phyloP scores from a whole-genome alignment of 2,797 vertebrate species.

The Hipposideros larvatus region DNA sequence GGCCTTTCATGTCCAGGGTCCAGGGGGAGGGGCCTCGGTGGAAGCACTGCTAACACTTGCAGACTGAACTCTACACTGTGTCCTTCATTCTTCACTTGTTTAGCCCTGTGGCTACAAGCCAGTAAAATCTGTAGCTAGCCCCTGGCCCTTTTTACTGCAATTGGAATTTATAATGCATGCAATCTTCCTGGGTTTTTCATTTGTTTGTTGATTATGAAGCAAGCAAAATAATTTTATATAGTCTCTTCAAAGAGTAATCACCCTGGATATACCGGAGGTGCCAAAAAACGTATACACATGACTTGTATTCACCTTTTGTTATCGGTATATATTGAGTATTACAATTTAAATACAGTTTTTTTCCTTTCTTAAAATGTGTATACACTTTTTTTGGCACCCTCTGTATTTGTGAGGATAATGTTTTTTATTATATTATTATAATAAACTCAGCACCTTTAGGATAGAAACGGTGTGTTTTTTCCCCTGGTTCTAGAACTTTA shows the following conservation, averaged over 20 bases:
- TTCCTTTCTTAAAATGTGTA: too few relatives aligned
- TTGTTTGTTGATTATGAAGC: not conserved
- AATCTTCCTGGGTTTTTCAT: not conserved
- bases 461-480: not conserved
- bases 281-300: too few relatives aligned
- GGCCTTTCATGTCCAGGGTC: not conserved
- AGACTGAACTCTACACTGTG: not conserved
- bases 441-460: not conserved
- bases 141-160: not conserved
- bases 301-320: too few relatives aligned
- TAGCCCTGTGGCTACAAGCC: not conserved
- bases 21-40: too few relatives aligned
- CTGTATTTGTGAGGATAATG: not conserved
- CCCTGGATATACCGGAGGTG: not conserved
- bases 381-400: too few relatives aligned
- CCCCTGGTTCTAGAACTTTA: not conserved
- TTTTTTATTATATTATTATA: not conserved
- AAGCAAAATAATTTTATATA: conserved; percentile 25
- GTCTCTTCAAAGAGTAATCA: not conserved
- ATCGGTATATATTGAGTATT: too few relatives aligned
- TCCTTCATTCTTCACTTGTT: not conserved
- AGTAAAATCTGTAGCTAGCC: not conserved
- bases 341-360: too few relatives aligned
- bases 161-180: not conserved
- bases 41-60: not conserved